Percentiles rank a stretch among this genome's conserved stretches.
These are phyloP conservation scores for Sericinus montela DNA, from an alignment of 2,888 invertebrate genomes.

Conservation along the genomic window DNA sequence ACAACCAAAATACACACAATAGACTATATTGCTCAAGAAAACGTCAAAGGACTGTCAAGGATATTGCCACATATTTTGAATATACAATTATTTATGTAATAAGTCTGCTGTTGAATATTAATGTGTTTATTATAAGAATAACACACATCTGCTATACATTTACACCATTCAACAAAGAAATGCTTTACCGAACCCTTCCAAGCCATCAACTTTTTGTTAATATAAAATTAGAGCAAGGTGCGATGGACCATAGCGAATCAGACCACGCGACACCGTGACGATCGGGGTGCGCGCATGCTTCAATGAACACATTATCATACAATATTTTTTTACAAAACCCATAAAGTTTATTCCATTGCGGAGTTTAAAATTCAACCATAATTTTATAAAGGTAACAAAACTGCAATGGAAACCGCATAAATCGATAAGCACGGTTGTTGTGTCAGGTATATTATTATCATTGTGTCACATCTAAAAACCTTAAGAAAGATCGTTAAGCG, in stretches of 20 bases:
- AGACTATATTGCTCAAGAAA: too few relatives aligned
- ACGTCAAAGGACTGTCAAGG: too few relatives aligned
- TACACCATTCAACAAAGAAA: background rate
- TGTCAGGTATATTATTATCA: background rate
- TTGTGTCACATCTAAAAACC: conserved; percentile 12
- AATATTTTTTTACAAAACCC: conserved; percentile 1
- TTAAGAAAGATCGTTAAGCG: conserved; percentile 34
- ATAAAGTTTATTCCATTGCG: conserved; percentile 22
- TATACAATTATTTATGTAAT: too few relatives aligned
- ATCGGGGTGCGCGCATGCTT: conserved; percentile 50
- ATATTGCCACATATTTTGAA: too few relatives aligned
- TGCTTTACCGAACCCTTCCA: conserved; percentile 36
- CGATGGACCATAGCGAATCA: conserved; percentile 60
- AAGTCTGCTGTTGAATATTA: too few relatives aligned
- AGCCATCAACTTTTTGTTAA: conserved; percentile 29
- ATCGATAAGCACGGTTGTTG: conserved; percentile 8
- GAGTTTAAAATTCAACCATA: background rate
- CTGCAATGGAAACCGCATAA: conserved; percentile 21
- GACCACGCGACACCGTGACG: conserved; percentile 73
- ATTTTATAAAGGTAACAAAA: background rate
- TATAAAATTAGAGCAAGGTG: conserved; percentile 60
- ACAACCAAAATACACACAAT: too few relatives aligned
- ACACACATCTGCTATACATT: too few relatives aligned
- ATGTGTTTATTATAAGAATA: too few relatives aligned
- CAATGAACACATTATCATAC: conserved; percentile 28